phyloP scores from a whole-genome alignment of 2,888 invertebrate species.

The Chymomyza caudatula region DNA sequence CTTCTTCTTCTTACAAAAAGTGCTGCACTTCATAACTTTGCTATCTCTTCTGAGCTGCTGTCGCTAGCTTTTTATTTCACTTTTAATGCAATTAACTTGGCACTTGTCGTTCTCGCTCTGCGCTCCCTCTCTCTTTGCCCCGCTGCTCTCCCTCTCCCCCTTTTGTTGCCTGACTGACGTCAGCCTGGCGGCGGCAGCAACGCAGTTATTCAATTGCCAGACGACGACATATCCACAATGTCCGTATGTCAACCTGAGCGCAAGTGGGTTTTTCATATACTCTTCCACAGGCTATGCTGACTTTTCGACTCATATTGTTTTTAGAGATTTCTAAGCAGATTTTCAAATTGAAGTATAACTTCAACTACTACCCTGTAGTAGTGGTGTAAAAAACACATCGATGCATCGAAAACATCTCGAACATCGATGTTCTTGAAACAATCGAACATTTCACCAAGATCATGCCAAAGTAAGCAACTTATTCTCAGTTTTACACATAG shows the following conservation, averaged over 20 bases:
- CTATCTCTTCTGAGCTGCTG: slow-evolving; percentile 60
- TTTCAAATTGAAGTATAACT: too few species aligned
- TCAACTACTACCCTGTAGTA: too few species aligned
- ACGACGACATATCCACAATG: not conserved
- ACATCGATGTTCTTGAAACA: too few species aligned
- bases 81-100: slow-evolving; percentile 70
- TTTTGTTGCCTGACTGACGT: not conserved
- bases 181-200: not conserved
- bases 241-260: not conserved
- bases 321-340: too few species aligned
- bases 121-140: slow-evolving; percentile 1
- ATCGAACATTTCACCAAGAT: too few species aligned
- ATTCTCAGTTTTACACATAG: too few species aligned
- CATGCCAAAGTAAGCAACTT: too few species aligned
- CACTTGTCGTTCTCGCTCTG: slow-evolving; percentile 58
- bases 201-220: not conserved
- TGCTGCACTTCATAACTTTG: slow-evolving; percentile 66
- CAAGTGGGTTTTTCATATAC: not conserved
- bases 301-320: too few species aligned
- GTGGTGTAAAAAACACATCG: too few species aligned
- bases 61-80: slow-evolving; percentile 66
- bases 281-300: not conserved
- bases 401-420: too few species aligned
- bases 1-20: not conserved
- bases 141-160: not conserved